These are phyloP conservation scores for Thera britannica DNA, from an alignment of 2,888 invertebrate genomes.

Conservation along the genomic window DNA sequence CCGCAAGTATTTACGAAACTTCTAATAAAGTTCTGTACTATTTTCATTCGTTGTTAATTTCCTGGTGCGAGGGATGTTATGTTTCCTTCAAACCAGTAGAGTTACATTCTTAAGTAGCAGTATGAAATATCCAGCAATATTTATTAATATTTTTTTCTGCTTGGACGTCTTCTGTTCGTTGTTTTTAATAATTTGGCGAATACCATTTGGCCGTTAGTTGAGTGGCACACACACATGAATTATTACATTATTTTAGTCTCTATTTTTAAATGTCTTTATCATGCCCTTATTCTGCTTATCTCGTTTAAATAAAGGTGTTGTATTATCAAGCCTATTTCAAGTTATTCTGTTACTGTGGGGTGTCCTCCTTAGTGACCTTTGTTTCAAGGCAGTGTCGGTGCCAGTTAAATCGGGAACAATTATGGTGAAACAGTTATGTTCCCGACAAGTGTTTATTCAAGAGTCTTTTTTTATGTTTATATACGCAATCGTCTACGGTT, in stretches of 20 bases:
- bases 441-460: constrained; percentile 30
- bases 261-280: too few relatives aligned
- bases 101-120: not conserved
- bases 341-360: constrained; percentile 7
- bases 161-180: too few relatives aligned
- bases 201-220: too few relatives aligned
- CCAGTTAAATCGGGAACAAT: constrained; percentile 36
- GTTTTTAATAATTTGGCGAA: too few relatives aligned
- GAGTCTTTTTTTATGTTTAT: constrained; percentile 30
- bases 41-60: constrained; percentile 20
- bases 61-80: constrained; percentile 8
- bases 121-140: not conserved
- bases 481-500: constrained; percentile 19
- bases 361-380: constrained; percentile 16
- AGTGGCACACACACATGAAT: too few relatives aligned
- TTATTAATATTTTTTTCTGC: too few relatives aligned
- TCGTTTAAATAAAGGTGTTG: too few relatives aligned
- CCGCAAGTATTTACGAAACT: constrained; percentile 10
- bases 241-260: too few relatives aligned
- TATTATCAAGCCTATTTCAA: not conserved
- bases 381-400: constrained; percentile 17
- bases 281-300: too few relatives aligned
- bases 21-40: constrained; percentile 17
- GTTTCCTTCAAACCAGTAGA: constrained; percentile 7
- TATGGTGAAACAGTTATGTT: constrained; percentile 37